A percentile compares a stretch with the other conserved stretches of the same genome.
phyloP scores from a whole-genome alignment of 2,113 vertebrate species.

The Antennarius striatus region DNA sequence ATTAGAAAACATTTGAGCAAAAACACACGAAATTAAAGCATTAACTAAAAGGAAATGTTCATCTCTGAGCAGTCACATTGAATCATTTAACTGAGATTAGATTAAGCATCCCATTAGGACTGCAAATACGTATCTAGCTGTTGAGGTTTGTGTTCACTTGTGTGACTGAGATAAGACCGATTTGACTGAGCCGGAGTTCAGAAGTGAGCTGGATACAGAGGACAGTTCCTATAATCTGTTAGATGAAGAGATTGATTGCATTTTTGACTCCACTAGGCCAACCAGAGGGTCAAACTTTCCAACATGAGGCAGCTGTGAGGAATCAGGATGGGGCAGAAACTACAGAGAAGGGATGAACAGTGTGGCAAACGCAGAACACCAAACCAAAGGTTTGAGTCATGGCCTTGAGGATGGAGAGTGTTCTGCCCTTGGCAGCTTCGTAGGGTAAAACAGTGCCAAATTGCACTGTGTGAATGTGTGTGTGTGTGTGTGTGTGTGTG shows the following conservation, averaged over 20 bases:
- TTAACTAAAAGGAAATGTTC: not conserved
- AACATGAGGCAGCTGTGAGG: constrained; percentile 10
- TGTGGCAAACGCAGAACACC: constrained; percentile 7
- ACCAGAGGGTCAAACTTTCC: not conserved
- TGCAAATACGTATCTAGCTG: not conserved
- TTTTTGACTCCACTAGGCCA: constrained; percentile 8
- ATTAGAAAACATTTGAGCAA: not conserved
- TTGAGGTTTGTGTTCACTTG: not conserved
- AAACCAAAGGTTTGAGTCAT: constrained; percentile 18
- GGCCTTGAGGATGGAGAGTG: constrained; percentile 6
- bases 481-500: too few species aligned
- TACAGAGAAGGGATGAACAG: constrained; percentile 31
- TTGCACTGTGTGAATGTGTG: too few species aligned
- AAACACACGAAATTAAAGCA: not conserved
- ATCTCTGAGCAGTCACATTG: constrained; percentile 16
- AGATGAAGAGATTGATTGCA: constrained; percentile 26
- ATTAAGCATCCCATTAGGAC: not conserved
- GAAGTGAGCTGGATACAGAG: constrained; percentile 16
- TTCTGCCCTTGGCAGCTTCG: constrained; percentile 22
- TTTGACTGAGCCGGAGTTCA: constrained; percentile 26
- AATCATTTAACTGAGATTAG: not conserved
- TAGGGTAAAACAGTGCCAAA: constrained; percentile 16
- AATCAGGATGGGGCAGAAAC: constrained; percentile 23
- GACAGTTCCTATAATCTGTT: constrained; percentile 7
- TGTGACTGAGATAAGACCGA: not conserved